Conservation (phyloP, 2,113 vertebrate species). For the Catharus bicknelli region DNA sequence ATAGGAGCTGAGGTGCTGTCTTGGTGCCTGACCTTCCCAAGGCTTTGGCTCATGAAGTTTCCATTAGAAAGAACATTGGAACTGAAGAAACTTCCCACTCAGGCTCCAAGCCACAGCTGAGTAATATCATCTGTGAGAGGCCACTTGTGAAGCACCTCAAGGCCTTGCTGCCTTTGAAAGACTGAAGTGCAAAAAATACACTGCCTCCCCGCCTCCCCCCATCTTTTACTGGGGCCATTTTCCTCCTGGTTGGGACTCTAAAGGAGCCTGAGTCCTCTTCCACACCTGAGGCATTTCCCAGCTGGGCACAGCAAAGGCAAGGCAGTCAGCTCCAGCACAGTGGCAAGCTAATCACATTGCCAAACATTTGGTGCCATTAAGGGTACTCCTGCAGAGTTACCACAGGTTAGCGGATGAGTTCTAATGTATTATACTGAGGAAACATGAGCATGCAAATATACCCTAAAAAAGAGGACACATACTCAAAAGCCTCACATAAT, state of each 20-base stretch:
- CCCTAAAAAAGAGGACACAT: neutral
- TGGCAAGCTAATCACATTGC: neutral
- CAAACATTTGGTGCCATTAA: neutral
- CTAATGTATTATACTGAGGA: neutral
- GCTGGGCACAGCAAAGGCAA: neutral
- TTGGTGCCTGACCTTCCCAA: neutral
- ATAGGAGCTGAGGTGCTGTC: neutral
- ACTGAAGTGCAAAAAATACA: fast-evolving
- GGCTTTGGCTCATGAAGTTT: neutral
- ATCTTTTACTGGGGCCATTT: neutral
- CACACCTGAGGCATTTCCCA: neutral
- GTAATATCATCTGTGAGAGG: neutral
- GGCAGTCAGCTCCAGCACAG: neutral
- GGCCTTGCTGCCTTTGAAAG: neutral
- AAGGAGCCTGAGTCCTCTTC: neutral
- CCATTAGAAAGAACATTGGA: neutral
- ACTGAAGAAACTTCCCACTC: neutral
- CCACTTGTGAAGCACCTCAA: neutral
- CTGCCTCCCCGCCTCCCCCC: fast-evolving
- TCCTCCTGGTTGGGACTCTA: neutral
- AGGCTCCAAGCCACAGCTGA: neutral
- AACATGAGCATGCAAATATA: neutral
- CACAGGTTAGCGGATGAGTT: neutral
- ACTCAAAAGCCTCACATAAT: neutral
- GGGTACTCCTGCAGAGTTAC: neutral